Conservation (phyloP, 1,140 invertebrate genomes). For the Aphaenogaster floridana region DNA sequence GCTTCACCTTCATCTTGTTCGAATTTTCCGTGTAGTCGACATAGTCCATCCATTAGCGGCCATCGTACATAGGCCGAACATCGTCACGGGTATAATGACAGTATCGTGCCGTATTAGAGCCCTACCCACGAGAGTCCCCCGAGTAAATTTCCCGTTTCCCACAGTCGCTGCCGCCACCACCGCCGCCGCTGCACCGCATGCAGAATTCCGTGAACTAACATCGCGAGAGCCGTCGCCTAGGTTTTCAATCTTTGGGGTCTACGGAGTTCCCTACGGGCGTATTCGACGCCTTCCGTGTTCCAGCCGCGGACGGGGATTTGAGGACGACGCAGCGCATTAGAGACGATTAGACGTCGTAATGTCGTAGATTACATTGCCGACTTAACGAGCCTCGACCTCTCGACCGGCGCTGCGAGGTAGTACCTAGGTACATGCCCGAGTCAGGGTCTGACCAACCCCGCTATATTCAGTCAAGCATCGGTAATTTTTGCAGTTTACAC, state of each 20-base stretch:
- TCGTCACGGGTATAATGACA: conserved; percentile 22
- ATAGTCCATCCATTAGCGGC: conserved; percentile 54
- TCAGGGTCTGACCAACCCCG: background rate
- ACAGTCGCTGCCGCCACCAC: conserved; percentile 13
- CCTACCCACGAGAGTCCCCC: background rate
- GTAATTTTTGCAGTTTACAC: background rate
- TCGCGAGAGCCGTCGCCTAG: background rate
- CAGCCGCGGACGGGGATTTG: conserved; percentile 39
- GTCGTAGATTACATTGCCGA: conserved; percentile 60
- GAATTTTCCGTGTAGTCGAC: conserved; percentile 27
- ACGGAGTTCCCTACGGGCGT: conserved; percentile 30
- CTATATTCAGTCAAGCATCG: background rate
- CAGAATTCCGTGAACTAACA: conserved; percentile 42
- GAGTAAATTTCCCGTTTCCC: conserved; percentile 47
- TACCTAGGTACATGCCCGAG: conserved; percentile 11
- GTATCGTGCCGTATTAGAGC: conserved; percentile 13
- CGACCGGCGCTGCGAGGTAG: conserved; percentile 26
- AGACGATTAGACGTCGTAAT: conserved; percentile 63
- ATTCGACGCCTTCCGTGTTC: conserved; percentile 52
- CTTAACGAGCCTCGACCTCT: conserved; percentile 60
- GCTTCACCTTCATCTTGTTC: background rate
- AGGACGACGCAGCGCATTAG: conserved; percentile 50
- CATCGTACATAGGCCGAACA: background rate
- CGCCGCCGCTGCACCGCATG: background rate
- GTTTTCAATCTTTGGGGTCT: conserved; percentile 49